These are phyloP conservation scores for Ranitomeya variabilis DNA, from an alignment of 2,113 vertebrate genomes.

Conservation along the genomic window DNA sequence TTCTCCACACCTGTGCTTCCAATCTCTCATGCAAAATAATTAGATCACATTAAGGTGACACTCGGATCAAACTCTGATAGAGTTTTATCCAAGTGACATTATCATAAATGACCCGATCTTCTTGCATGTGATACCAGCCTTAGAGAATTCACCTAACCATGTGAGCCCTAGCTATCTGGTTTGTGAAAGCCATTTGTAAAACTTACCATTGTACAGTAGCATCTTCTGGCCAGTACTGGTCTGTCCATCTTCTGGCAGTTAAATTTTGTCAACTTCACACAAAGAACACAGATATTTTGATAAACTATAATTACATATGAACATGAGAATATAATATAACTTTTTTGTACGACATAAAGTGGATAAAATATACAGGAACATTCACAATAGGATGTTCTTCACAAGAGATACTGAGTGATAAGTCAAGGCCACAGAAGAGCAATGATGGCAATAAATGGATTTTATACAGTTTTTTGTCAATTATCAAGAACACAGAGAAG, in stretches of 20 bases:
- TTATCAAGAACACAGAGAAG: background rate
- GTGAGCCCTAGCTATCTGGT: background rate
- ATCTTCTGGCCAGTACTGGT: background rate
- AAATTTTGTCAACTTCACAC: background rate
- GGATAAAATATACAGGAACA: background rate
- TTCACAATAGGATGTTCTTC: background rate
- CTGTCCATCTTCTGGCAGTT: no score
- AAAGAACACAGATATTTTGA: background rate
- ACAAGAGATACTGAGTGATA: background rate
- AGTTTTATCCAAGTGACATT: no score
- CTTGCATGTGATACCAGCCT: no score
- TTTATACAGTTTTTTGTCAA: background rate
- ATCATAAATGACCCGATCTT: no score
- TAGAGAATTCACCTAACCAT: no score
- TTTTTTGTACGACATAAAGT: background rate
- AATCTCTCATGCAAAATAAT: no score
- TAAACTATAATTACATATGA: background rate
- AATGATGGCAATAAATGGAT: background rate
- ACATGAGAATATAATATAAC: background rate
- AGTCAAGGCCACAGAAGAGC: slow-evolving; percentile 28
- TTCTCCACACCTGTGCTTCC: no score
- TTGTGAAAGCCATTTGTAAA: background rate
- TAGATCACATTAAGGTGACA: no score
- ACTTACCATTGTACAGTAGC: no score
- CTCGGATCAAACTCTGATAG: no score